Evolutionary conservation across 2,888 invertebrate genomes (phyloP), one percentile per base, ranked within the genome.

Genomic region (Erebia epiphron): DNA sequence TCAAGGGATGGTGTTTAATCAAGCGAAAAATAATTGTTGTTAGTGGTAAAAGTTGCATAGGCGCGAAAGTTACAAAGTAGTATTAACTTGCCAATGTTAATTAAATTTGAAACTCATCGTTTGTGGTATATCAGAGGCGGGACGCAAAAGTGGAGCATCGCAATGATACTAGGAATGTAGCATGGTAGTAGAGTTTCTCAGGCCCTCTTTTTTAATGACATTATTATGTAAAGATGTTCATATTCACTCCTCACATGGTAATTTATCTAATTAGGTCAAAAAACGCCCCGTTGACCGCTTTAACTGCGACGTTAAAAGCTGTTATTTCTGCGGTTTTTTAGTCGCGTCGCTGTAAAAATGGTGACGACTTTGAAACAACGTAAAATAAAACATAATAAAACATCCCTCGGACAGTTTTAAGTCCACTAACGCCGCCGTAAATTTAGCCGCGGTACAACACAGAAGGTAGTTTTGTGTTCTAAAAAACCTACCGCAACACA

Each of bases 341-440:
- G 62, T 56, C 62, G 41, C 57, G 1, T 46, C 26, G 57, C 35
- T 58, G 67, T 63, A 68, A 68, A 68, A 70, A 68, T 63, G 61
- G 70, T 73, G 73, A 70, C 70, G 70, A 73, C 69, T 72, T 69
- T 67, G 69, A 63, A 70, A 70, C 68, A 68, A 58, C 73, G 62
- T 66, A 68, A 73, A 70, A 70, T 73, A 73, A 70, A 73, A 70
- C 70, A 70, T 62, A 67, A 62, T 62, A 62, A 62, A 62, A 62
- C 62, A 62, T 49, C 62, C 46, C 58, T 52, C 46, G 61, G 70
- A 73, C 66, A 68, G 70, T 73, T 73, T 52, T 73, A 71, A 73
- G 70, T 73, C 70, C 68, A 71, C 73, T 73, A 73, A 73, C 70
- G 73, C 68, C 66, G 54, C 68, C 70, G 68, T 73, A 73, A 73